phyloP scores from a whole-genome alignment of 30 jellyfish, hydroid and myxozoan genomes.

The Pelagia noctiluca region DNA sequence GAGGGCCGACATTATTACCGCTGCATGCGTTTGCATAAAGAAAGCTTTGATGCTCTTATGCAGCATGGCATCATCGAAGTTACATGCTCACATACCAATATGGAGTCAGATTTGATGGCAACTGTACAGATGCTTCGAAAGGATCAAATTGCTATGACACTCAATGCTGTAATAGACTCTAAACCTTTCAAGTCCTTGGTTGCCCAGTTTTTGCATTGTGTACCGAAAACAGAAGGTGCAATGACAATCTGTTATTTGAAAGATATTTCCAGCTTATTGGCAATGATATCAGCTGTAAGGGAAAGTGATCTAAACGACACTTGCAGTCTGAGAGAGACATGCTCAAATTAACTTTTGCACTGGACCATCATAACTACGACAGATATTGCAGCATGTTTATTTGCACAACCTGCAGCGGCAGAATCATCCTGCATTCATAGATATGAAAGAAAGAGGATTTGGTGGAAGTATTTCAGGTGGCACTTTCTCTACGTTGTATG shows the following conservation, averaged over 20 bases:
- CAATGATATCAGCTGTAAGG: conserved; percentile 49
- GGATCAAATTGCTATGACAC: conserved; percentile 7
- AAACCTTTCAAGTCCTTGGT: conserved; percentile 9
- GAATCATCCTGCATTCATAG: conserved; percentile 59
- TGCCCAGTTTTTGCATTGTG: neutral
- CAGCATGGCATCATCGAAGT: neutral
- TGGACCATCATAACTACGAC: conserved; percentile 53
- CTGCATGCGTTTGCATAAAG: conserved; percentile 59
- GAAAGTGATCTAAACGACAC: conserved; percentile 39
- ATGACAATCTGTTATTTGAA: conserved; percentile 31
- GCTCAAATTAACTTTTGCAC: conserved; percentile 35
- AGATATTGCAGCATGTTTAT: conserved; percentile 36
- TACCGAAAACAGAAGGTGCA: conserved; percentile 12
- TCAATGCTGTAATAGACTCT: conserved; percentile 17
- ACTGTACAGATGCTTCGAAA: neutral
- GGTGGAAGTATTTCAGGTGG: conserved; percentile 54
- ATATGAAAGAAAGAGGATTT: conserved; percentile 37
- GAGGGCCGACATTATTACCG: conserved; percentile 53
- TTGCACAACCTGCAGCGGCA: neutral
- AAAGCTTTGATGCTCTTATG: conserved; percentile 41
- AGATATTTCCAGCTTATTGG: conserved; percentile 56
- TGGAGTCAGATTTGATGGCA: conserved; percentile 11
- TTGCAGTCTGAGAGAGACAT: conserved; percentile 47
- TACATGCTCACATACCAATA: conserved; percentile 10
- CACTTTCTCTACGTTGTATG: conserved; percentile 44